These are phyloP conservation scores for Sclerodermus sp. DNA, from an alignment of 2,888 invertebrate genomes.

Conservation along the genomic window DNA sequence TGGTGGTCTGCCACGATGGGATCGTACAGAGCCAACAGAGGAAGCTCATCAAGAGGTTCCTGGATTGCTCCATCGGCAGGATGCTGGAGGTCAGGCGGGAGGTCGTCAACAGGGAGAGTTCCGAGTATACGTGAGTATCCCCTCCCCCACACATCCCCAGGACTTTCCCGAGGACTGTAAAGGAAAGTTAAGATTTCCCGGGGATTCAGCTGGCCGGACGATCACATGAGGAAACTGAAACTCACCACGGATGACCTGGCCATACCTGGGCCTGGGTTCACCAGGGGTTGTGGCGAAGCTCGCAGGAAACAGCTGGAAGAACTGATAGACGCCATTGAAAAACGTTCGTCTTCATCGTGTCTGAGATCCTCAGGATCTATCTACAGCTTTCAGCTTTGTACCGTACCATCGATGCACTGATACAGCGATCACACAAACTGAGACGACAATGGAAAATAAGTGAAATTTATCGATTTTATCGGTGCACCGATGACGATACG, in stretches of 20 bases:
- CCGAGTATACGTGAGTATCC: conserved; percentile 57
- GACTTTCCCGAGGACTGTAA: too few relatives aligned
- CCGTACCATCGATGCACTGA: too few relatives aligned
- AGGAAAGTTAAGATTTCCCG: too few relatives aligned
- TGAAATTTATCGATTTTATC: too few relatives aligned
- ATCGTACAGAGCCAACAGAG: conserved; percentile 67
- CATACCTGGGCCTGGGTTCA: conserved; percentile 67
- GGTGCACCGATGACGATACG: too few relatives aligned
- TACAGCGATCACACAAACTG: too few relatives aligned
- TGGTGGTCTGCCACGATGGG: conserved; percentile 66
- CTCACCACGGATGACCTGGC: conserved; percentile 70
- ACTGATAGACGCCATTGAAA: conserved; percentile 29
- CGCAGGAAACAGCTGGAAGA: conserved; percentile 41
- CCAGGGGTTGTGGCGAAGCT: conserved; percentile 51
- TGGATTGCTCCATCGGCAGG: conserved; percentile 64
- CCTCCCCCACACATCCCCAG: too few relatives aligned
- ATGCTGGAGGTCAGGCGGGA: conserved; percentile 64
- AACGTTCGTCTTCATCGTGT: too few relatives aligned
- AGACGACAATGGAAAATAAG: too few relatives aligned
- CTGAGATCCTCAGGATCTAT: too few relatives aligned
- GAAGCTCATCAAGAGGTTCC: conserved; percentile 61
- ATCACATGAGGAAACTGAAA: conserved; percentile 69
- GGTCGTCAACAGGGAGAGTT: conserved; percentile 62
- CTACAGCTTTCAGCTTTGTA: too few relatives aligned
- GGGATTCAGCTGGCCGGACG: conserved; percentile 77